Conservation (phyloP, 1,140 invertebrate species). For the Microplitis mediator region DNA sequence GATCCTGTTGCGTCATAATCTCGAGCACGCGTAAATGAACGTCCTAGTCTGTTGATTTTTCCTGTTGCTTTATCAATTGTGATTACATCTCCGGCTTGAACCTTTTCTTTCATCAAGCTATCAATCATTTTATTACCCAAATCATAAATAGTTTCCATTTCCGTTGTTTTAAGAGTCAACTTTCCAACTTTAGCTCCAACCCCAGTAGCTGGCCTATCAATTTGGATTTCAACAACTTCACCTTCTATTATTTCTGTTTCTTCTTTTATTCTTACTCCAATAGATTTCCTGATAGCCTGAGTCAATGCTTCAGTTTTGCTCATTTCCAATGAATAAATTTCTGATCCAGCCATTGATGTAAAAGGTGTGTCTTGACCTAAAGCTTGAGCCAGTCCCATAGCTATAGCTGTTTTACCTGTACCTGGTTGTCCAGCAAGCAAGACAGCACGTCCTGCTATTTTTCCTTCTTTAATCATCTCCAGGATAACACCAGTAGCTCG, state of each 20-base stretch:
- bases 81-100: conserved; percentile 95
- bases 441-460: conserved; percentile 96
- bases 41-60: conserved; percentile 92
- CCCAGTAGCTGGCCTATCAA: conserved; percentile 91
- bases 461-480: conserved; percentile 98
- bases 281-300: conserved; percentile 96
- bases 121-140: conserved; percentile 99
- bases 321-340: conserved; percentile 99
- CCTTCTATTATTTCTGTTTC: conserved; percentile 99
- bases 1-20: conserved; percentile 98
- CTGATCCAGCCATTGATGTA: conserved; percentile 96
- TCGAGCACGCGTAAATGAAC: conserved; percentile 92
- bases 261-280: conserved; percentile 97
- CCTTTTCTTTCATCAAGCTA: conserved; percentile 94
- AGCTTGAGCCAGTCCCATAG: conserved; percentile 94
- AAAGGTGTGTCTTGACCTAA: conserved; percentile 96
- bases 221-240: conserved; percentile 97
- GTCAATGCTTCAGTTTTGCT: conserved; percentile 98
- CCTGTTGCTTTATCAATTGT: conserved; percentile 98
- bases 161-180: conserved; percentile 96
- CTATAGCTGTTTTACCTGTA: conserved; percentile 97
- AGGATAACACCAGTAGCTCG: conserved; percentile 92
- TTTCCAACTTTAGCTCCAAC: conserved; percentile 91
- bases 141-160: conserved; percentile 99
- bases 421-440: conserved; percentile 96